Base-by-base conservation (phyloP, 2,113 vertebrate genomes). In the Ptychochromis oligacanthus region DNA sequence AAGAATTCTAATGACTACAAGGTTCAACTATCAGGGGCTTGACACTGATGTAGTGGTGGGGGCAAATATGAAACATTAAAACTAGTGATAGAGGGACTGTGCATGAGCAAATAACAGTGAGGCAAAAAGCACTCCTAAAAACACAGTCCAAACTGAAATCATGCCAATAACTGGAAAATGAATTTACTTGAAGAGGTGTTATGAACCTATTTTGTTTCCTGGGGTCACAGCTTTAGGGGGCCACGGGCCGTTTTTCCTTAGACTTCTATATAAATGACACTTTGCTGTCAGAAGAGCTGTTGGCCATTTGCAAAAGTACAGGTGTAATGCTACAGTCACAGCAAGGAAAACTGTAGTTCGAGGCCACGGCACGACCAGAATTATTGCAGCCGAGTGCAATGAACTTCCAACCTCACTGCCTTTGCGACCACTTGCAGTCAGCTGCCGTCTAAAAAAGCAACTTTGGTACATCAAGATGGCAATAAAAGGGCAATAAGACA, bases 1-100 rank as follows among this genome's bases (percentile, higher is more conserved):
- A 80, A 17, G 49, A 65, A 43, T 20, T 72, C 7, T 81, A 65
- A 77, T 78, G 40, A 82, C 58, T 5, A 7, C 24, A 60, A 54
- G 79, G 56, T 77, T 89, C 38, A 40, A 76, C 56, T 72, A 60
- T 75, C 65, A n/a, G 81, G 62, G 65, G 52, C 60, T 78, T 75
- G 75, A 80, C 82, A 64, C 82, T 54, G 76, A 74, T 59, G 46
- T 54, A 10, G 54, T 15, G 81, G 3, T 62, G 75, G 54, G 11
- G 15, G 18, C 36, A 7, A 10, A 31, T 26, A 38, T 65, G 52
- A 2, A 75, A 59, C 38, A 62, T 59, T 58, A 59, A 80, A 56
- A 80, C 58, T 18, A 56, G 1, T 36, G 55, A 76, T 18, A 1
- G 11, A 49, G 61, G 57, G 31, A 81, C 40, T 64, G 77, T 49